Base-by-base conservation (phyloP, 2,113 vertebrate genomes). In the Myotis lucifugus region DNA sequence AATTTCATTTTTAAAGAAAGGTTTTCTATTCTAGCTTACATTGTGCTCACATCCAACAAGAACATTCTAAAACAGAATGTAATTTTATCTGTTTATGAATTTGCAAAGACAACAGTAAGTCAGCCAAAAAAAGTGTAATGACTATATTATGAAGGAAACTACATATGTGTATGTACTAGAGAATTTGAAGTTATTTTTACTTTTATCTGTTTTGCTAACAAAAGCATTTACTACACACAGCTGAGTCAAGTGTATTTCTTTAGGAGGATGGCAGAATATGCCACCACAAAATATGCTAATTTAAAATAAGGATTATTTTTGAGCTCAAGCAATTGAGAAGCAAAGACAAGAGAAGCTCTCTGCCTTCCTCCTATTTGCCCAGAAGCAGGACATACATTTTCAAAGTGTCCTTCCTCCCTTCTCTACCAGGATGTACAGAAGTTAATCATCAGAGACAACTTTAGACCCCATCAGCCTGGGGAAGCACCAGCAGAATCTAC, bases 101-200 rank as follows among this genome's bases (percentile, higher is more conserved):
- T 94, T 96, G 8, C 88, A 97, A 97, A 94, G 50, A 96, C 0
- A 72, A 94, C 42, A 96, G 61, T 59, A 96, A 91, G 78, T 97
- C 90, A 90, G 79, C 76, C 77, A 69, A 69, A 88, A 32, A 48
- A 25, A 14, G 8, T 32, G 4, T 94, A 73, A 78, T 66, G 69
- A 50, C 7, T 66, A 1, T 5, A 61, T 78, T 8, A 48, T 84
- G 12, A 87, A 40, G 32, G 32, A 88, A 79, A 74, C 32, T 46
- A 34, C 6, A 1, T 70, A 37, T 54, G 27, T 48, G 17, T 46
- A 40, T 23, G 5, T 37, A 88, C 19, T 54, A n/a, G 76, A 67
- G 64, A 70, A 96, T 78, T 69, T 93, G 85, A 86, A 97, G 54
- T 88, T 87, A 72, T 70, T 91, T 90, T 69, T 14, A 86, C 52